A percentile compares a stretch with the other conserved stretches of the same genome.
phyloP scores from a whole-genome alignment of 1,140 invertebrate species.

The Drosophila ohnishii region DNA sequence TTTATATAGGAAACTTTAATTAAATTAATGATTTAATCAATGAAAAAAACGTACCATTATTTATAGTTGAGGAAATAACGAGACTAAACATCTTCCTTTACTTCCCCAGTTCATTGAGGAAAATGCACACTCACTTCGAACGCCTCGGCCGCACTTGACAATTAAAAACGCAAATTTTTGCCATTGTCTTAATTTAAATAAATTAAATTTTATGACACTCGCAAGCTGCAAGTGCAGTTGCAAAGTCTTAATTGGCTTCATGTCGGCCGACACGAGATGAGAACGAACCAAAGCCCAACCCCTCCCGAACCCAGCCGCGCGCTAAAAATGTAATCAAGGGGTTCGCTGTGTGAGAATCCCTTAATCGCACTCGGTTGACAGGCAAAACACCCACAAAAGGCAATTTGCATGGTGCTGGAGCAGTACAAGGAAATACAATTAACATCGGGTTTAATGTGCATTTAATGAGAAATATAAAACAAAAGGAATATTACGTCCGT shows the following conservation, averaged over 20 bases:
- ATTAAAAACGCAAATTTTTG: slow-evolving; percentile 81
- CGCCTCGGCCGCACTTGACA: slow-evolving; percentile 41
- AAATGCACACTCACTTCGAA: slow-evolving; percentile 2
- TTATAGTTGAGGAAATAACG: not conserved
- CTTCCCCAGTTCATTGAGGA: slow-evolving; percentile 4
- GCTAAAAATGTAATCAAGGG: slow-evolving; percentile 13
- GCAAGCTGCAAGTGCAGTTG: slow-evolving; percentile 53
- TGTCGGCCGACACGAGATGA: slow-evolving; percentile 57
- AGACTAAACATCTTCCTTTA: not conserved
- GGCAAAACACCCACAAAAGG: slow-evolving; percentile 21
- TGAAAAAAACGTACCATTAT: not conserved
- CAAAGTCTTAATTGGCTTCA: slow-evolving; percentile 73
- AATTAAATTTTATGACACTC: slow-evolving; percentile 80
- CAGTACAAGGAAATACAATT: slow-evolving; percentile 57
- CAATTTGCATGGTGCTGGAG: slow-evolving; percentile 37
- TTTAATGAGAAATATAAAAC: slow-evolving; percentile 55
- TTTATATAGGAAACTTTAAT: no score
- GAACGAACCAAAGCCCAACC: slow-evolving; percentile 20
- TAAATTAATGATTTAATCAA: not conserved
- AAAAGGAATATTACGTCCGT: slow-evolving; percentile 14
- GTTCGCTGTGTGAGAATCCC: slow-evolving; percentile 19
- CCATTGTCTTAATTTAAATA: slow-evolving; percentile 80
- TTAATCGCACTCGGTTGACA: slow-evolving; percentile 37
- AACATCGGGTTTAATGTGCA: slow-evolving; percentile 45
- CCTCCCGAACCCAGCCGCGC: not conserved